phyloP scores from a whole-genome alignment of 1,140 invertebrate genomes.

The Drosophila watanabei region DNA sequence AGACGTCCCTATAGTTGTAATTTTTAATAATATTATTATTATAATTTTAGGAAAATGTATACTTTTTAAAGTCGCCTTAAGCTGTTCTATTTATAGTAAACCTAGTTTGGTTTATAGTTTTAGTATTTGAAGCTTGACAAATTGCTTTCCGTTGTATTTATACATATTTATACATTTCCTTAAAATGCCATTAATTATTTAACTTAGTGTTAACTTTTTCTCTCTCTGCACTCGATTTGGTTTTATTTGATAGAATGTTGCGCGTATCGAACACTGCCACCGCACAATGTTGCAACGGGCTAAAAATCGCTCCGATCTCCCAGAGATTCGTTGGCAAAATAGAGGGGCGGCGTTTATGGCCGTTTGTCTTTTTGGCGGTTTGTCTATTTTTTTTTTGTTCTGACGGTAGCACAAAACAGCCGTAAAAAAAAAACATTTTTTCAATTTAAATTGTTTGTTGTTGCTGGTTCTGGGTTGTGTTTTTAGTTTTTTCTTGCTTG shows the following conservation, averaged over 20 bases:
- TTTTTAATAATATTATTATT: no score
- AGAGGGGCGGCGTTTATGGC: slow-evolving; percentile 61
- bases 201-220: background rate
- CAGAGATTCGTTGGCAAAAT: slow-evolving; percentile 12
- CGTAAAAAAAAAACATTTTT: slow-evolving; percentile 59
- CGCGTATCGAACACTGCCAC: slow-evolving; percentile 65
- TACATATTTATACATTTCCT: no score
- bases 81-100: no score
- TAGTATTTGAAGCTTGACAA: no score
- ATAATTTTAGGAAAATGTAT: no score
- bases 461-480: slow-evolving; percentile 51
- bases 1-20: background rate
- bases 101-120: background rate
- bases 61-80: no score
- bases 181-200: fast-evolving
- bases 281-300: slow-evolving; percentile 60
- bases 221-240: slow-evolving; percentile 17
- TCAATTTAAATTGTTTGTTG: slow-evolving; percentile 73
- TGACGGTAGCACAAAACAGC: slow-evolving; percentile 46
- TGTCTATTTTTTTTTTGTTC: slow-evolving; percentile 4
- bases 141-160: no score
- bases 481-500: slow-evolving; percentile 21
- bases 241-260: slow-evolving; percentile 72
- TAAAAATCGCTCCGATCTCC: slow-evolving; percentile 14
- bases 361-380: slow-evolving; percentile 27